These are phyloP conservation scores for Leptoteleia sp. DNA, from an alignment of 1,140 invertebrate genomes.

Conservation along the genomic window DNA sequence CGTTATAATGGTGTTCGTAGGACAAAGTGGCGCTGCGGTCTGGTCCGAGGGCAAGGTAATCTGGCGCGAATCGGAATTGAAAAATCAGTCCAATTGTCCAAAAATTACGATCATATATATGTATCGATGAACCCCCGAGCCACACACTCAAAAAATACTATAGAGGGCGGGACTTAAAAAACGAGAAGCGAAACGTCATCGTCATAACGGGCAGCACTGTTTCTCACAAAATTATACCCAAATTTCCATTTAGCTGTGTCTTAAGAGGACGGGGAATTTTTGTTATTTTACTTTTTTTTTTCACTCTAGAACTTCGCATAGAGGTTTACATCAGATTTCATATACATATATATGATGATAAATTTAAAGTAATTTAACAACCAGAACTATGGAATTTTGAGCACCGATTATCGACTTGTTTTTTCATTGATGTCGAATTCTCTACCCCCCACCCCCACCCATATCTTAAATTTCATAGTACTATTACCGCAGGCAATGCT, in stretches of 20 bases:
- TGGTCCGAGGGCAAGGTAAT: not conserved
- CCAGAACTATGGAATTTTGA: conserved; percentile 25
- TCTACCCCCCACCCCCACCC: not conserved
- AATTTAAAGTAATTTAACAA: conserved; percentile 20
- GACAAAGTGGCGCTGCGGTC: no score
- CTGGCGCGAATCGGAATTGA: not conserved
- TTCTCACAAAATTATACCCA: conserved; percentile 62
- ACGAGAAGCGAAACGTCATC: conserved; percentile 47
- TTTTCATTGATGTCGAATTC: conserved; percentile 1
- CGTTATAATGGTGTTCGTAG: no score
- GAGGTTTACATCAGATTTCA: conserved; percentile 77
- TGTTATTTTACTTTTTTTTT: conserved; percentile 12
- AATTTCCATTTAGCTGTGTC: conserved; percentile 46
- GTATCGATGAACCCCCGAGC: conserved; percentile 58
- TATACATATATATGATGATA: conserved; percentile 73
- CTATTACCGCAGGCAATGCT: conserved; percentile 14
- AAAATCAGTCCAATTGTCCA: conserved; percentile 37
- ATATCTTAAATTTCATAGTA: conserved; percentile 11
- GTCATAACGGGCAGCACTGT: conserved; percentile 34
- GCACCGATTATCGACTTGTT: not conserved
- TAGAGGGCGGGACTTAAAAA: conserved; percentile 15
- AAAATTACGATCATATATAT: conserved; percentile 68
- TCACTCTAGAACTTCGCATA: conserved; percentile 51
- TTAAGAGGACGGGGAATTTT: conserved; percentile 16
- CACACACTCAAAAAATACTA: conserved; percentile 38